A percentile compares a stretch with the other conserved stretches of the same genome.
phyloP scores from a whole-genome alignment of 1,140 invertebrate species.

The Arion vulgaris region DNA sequence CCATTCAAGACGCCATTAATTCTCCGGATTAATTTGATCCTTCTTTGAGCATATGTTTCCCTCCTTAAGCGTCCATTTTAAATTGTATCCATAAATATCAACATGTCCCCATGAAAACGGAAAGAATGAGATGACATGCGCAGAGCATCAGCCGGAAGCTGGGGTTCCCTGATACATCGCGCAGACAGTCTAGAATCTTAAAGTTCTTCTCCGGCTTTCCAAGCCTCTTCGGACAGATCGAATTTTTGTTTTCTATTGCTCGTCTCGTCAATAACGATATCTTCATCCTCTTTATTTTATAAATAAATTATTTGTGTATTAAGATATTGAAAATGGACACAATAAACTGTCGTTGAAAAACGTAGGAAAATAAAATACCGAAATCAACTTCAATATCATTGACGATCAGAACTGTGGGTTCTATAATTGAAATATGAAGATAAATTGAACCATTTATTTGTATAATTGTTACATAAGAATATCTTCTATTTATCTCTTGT shows the following conservation, averaged over 20 bases:
- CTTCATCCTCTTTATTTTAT: no score
- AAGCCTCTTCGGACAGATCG: neutral
- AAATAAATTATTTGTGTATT: neutral
- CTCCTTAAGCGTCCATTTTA: constrained; percentile 9
- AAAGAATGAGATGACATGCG: constrained; percentile 3
- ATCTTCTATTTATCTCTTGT: neutral
- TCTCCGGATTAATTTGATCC: neutral
- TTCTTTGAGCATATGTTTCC: constrained; percentile 1
- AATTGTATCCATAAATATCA: constrained; percentile 7
- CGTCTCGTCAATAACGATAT: neutral
- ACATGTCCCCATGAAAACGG: constrained; percentile 1
- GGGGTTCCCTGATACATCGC: neutral
- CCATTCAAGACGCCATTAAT: neutral
- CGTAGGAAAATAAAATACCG: no score
- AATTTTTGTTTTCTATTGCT: neutral
- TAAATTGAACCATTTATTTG: neutral
- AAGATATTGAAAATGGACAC: neutral
- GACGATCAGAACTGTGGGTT: no score
- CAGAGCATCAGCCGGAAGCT: neutral
- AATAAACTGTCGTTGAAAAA: no score
- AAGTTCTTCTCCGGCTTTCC: neutral
- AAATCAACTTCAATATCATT: no score
- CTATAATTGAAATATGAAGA: neutral
- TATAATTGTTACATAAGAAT: neutral
- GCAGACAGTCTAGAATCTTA: neutral